Evolutionary conservation across 2,113 vertebrate species (phyloP), one percentile per base, ranked within the genome.

Genomic region (Setophaga coronata): DNA sequence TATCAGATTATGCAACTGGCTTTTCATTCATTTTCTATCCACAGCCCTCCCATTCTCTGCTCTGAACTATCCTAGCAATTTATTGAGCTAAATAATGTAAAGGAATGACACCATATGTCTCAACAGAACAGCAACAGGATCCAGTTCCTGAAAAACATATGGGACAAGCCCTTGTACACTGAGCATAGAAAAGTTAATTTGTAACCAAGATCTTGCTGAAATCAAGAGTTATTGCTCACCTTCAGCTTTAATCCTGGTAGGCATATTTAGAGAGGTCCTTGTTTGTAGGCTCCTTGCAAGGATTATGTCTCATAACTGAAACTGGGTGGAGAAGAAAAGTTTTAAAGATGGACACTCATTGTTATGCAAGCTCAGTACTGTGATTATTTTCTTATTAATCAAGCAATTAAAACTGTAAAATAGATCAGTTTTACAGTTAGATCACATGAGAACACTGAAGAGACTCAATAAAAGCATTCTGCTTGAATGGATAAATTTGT

Each of bases 161-260:
- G 62, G 74, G 81, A 51, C 53, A 80, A 89, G 64, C 38, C 71
- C 57, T 36, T 62, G 70, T 67, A 81, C 64, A 36, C 18, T 60
- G 36, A n/a, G 42, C 47, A 42, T 36, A 77, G 47, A 54, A 73
- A 91, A 92, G 96, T 97, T 96, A 96, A 97, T 96, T 83, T 92
- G 64, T 95, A 97, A 97, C 95, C 31, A 62, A 92, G 42, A 62
- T 48, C 86, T 92, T 69, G 71, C 61, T 83, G 80, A 92, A 97
- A 91, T 82, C 65, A 84, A 93, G 77, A 81, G 47, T 65, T 91
- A 83, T 12, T 47, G 78, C 87, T 94, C 50, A 87, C 94, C 84
- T 95, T 91, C 77, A 78, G 67, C 74, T 95, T 89, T 89, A 92
- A 64, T 83, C 45, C 51, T 50, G 64, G 65, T 38, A 70, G 33